Evolutionary conservation across 2,888 invertebrate species (phyloP), one percentile per base, ranked within the genome.

Genomic region (Operophtera brumata): DNA sequence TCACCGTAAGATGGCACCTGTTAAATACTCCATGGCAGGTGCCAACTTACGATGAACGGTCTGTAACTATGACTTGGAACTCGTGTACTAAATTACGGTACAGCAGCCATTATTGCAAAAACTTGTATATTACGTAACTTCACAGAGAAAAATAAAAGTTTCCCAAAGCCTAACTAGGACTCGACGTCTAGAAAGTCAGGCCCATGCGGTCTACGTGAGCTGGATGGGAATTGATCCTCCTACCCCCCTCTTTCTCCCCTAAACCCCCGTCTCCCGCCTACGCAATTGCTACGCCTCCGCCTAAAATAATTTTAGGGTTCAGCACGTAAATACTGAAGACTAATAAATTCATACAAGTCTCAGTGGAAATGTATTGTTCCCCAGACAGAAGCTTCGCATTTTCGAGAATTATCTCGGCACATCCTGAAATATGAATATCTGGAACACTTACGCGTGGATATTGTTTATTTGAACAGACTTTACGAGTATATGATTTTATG

Each of bases 121-220:
- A 54, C 32, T 44, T 56, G 46, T 50, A 34, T 49, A 51, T 66
- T 61, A 61, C 55, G 49, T 61, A 63, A 66, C 49, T 61, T 52
- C 43, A 51, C 48, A 59, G 59, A 55, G 57, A 56, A 66, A 69
- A 67, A 65, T 61, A 41, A 45, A 56, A 59, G 50, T 54, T 58
- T 55, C 50, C 20, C 45, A 51, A 20, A 47, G 37, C 50, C 49
- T 58, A 67, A 67, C 69, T 66, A 66, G 61, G 64, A 44, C 59
- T 54, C 57, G 65, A 64, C 64, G 66, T 65, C 65, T 70, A 54
- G 54, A 50, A 66, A 66, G 55, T 63, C 47, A 61, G 55, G 53
- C 56, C 57, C 37, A 54, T 53, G 12, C 36, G 32, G 47, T 40
- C 55, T 70, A 78, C 78, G 78, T 79, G 78, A 71, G 66, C 46